A percentile compares a stretch with the other conserved stretches of the same genome.
Evolutionary conservation across 1,140 invertebrate species (phyloP).

Genomic region (Drosophila eugracilis): DNA sequence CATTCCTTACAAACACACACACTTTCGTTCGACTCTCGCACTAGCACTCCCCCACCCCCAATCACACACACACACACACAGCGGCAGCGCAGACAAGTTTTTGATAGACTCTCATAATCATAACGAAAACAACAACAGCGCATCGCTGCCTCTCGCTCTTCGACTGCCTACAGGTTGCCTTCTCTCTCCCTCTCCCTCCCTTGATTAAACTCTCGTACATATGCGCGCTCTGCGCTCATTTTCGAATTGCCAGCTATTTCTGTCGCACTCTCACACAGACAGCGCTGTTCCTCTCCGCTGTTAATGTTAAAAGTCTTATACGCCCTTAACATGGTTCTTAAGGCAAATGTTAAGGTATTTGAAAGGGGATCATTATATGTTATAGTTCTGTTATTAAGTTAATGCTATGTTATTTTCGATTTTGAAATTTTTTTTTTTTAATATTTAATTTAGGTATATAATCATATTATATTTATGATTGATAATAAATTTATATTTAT

Average conservation of each 20-base stretch:
- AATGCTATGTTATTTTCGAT: background rate
- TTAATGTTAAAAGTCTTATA: constrained; percentile 66
- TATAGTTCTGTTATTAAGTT: background rate
- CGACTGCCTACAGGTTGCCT: constrained; percentile 72
- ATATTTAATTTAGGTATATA: background rate
- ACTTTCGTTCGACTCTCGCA: background rate
- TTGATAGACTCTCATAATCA: constrained; percentile 84
- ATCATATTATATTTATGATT: too few relatives aligned
- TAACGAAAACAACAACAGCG: constrained; percentile 76
- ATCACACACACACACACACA: constrained; percentile 4
- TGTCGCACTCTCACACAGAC: constrained; percentile 37
- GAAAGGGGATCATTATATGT: constrained; percentile 4
- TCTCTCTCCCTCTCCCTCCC: constrained; percentile 42
- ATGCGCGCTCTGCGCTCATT: constrained; percentile 35
- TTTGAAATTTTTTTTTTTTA: too few relatives aligned
- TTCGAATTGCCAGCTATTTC: constrained; percentile 53
- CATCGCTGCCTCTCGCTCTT: constrained; percentile 40
- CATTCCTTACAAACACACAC: constrained; percentile 23
- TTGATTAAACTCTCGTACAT: constrained; percentile 3
- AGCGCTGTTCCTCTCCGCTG: constrained; percentile 33
- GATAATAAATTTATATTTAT: too few relatives aligned
- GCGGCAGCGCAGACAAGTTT: constrained; percentile 55
- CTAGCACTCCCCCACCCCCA: background rate
- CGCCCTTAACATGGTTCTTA: constrained; percentile 35
- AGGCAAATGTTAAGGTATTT: constrained; percentile 46